Evolutionary conservation across 2,888 invertebrate species (phyloP).

Genomic region (Sinopyrophorus schimmeli): DNA sequence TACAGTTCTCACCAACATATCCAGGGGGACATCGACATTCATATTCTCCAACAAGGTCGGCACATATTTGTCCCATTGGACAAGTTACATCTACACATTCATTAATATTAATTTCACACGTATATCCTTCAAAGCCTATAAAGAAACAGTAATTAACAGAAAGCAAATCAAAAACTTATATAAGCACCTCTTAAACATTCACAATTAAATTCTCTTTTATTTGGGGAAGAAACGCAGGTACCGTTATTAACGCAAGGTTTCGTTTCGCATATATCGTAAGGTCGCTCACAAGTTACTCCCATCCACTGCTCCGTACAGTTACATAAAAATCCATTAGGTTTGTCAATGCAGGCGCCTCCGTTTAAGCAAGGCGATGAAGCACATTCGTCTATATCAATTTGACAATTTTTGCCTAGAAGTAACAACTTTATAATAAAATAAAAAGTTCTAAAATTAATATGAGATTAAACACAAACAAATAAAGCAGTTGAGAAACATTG

Average conservation of each 20-base stretch:
- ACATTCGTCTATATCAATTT: constrained; percentile 59
- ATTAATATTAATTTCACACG: constrained; percentile 68
- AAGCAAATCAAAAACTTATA: too few species aligned
- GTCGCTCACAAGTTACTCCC: constrained; percentile 61
- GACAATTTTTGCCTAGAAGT: constrained; percentile 59
- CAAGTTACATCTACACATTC: constrained; percentile 64
- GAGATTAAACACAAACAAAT: constrained; percentile 6
- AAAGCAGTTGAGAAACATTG: constrained; percentile 15
- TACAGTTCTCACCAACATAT: constrained; percentile 64
- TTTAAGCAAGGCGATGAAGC: constrained; percentile 59
- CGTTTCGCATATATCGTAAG: constrained; percentile 61
- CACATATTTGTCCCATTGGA: constrained; percentile 58
- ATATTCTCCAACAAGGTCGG: constrained; percentile 60
- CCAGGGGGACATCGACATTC: constrained; percentile 66
- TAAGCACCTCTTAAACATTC: constrained; percentile 63
- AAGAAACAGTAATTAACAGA: too few species aligned
- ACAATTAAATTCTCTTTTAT: constrained; percentile 61
- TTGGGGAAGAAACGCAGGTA: constrained; percentile 59
- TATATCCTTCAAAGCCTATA: constrained; percentile 66
- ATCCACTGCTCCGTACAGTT: constrained; percentile 63
- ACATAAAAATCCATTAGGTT: constrained; percentile 59
- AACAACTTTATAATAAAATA: not conserved
- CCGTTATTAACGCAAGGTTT: constrained; percentile 68
- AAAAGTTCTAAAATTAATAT: not conserved
- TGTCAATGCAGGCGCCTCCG: constrained; percentile 60